Percentiles rank a stretch among this genome's conserved stretches.
These are phyloP conservation scores for Chroicocephalus ridibundus DNA, from an alignment of 2,113 vertebrate species.

Conservation along the genomic window DNA sequence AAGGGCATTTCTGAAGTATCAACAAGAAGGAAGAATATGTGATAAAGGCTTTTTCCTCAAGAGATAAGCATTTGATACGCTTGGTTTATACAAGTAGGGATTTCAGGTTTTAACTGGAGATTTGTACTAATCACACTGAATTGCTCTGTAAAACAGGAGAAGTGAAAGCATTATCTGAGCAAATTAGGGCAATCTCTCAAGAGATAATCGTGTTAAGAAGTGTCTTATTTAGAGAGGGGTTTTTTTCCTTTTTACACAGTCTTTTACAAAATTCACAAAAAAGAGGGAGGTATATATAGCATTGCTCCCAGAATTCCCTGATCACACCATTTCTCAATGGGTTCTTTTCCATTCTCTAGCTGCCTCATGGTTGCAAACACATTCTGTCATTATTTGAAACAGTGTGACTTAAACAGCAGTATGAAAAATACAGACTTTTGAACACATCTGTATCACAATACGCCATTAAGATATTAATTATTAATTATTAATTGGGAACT, in stretches of 20 bases:
- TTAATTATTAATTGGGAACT: background rate
- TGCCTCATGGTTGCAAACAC: background rate
- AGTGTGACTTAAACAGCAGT: background rate
- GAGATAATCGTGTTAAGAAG: background rate
- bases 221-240: background rate
- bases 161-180: background rate
- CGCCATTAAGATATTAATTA: background rate
- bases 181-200: background rate
- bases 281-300: background rate
- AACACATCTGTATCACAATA: background rate
- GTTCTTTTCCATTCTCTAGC: background rate
- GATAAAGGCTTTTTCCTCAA: background rate
- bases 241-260: background rate
- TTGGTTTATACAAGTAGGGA: background rate
- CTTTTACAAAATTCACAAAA: background rate
- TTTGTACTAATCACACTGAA: slow-evolving; percentile 11
- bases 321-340: background rate
- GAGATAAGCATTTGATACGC: background rate
- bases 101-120: slow-evolving; percentile 33
- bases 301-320: background rate
- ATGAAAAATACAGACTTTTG: background rate
- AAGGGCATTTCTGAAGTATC: background rate
- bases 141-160: background rate
- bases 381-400: background rate
- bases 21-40: background rate